phyloP scores from a whole-genome alignment of 2,888 invertebrate genomes.

The Ectemnius continuus region DNA sequence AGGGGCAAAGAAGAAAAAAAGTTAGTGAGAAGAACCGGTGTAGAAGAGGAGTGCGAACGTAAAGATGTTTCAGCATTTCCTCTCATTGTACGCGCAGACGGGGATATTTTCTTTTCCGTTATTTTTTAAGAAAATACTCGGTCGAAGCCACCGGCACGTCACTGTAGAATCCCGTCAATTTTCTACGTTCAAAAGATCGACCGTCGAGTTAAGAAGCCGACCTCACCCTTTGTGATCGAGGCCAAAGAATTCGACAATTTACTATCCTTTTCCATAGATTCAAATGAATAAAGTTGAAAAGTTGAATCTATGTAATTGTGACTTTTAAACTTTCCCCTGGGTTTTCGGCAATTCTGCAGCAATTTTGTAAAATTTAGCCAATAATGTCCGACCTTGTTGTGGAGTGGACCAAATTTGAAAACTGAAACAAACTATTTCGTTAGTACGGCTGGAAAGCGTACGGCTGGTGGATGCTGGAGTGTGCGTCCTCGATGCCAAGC shows the following conservation, averaged over 20 bases:
- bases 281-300: too few species aligned
- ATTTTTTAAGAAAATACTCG: constrained; percentile 54
- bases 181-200: background rate
- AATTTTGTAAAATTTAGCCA: too few species aligned
- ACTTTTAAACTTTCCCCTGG: background rate
- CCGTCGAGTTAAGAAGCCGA: constrained; percentile 11
- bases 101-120: constrained; percentile 46
- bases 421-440: constrained; percentile 54
- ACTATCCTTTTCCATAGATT: constrained; percentile 18
- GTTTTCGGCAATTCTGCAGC: too few species aligned
- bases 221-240: constrained; percentile 22
- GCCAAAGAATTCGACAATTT: constrained; percentile 37
- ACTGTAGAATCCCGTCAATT: constrained; percentile 28
- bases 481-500: background rate
- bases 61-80: constrained; percentile 52
- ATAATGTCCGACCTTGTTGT: too few species aligned
- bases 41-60: constrained; percentile 26
- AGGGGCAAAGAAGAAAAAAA: background rate
- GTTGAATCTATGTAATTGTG: background rate
- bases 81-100: constrained; percentile 24
- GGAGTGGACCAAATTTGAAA: constrained; percentile 33
- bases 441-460: constrained; percentile 7
- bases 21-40: constrained; percentile 21
- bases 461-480: background rate
- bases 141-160: constrained; percentile 9